phyloP scores from a whole-genome alignment of 2,113 vertebrate species.

The Sminthopsis crassicaudata region DNA sequence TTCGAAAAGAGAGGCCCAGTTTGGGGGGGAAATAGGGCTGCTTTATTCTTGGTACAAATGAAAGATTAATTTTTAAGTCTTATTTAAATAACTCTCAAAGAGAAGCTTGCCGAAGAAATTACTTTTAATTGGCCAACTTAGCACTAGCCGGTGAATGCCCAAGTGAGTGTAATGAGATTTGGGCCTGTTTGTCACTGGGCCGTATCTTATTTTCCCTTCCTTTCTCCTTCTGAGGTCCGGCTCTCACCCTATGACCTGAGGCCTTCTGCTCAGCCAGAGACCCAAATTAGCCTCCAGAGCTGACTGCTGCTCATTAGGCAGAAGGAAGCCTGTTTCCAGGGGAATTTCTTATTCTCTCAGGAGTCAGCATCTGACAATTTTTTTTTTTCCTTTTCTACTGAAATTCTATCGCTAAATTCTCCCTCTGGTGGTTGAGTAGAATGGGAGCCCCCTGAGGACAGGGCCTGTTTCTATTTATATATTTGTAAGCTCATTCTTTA shows the following conservation, averaged over 20 bases:
- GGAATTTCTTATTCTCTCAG: neutral
- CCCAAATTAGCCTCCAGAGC: neutral
- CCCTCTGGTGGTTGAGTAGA: neutral
- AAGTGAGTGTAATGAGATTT: constrained; percentile 53
- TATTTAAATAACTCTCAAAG: constrained; percentile 73
- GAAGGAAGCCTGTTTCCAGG: neutral
- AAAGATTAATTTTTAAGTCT: constrained; percentile 74
- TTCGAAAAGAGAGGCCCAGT: constrained; percentile 37
- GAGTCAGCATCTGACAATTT: neutral
- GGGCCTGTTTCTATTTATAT: neutral
- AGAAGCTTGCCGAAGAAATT: constrained; percentile 66
- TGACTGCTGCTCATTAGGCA: neutral
- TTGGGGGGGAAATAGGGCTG: constrained; percentile 38
- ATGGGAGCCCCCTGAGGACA: neutral
- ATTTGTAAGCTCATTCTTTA: neutral
- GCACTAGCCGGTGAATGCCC: constrained; percentile 31
- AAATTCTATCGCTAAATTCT: neutral
- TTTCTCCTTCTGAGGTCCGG: neutral
- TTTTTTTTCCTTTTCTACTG: neutral
- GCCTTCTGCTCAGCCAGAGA: neutral
- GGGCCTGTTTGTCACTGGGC: constrained; percentile 47
- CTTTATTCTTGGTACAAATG: constrained; percentile 71
- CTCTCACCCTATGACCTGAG: neutral
- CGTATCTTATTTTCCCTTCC: neutral
- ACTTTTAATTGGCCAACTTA: constrained; percentile 71